A percentile compares a stretch with the other conserved stretches of the same genome.
Conservation (phyloP, 2,113 vertebrate genomes). For the Lynx canadensis region DNA sequence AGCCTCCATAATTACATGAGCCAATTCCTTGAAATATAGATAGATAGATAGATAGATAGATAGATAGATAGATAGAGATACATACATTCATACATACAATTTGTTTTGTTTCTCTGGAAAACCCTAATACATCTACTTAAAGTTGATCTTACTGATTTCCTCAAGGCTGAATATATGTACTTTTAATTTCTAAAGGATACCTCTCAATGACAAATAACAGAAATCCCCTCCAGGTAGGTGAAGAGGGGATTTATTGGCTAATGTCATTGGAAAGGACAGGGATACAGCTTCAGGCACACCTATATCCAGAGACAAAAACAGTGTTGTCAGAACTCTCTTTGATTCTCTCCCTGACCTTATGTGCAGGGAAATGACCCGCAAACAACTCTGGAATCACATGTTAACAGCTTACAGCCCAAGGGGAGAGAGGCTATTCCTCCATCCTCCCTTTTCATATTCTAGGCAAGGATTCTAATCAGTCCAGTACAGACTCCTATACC, state of each 20-base stretch:
- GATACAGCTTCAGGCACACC: neutral
- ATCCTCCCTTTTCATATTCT: neutral
- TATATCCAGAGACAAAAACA: neutral
- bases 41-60: neutral
- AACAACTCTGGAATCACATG: neutral
- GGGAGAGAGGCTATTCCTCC: neutral
- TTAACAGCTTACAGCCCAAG: neutral
- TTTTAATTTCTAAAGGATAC: slow-evolving; percentile 3
- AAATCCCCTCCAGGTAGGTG: neutral
- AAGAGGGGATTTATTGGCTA: neutral
- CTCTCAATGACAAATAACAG: slow-evolving; percentile 12
- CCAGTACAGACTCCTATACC: neutral
- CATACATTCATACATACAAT: neutral
- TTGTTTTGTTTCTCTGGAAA: neutral
- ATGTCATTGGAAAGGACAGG: neutral
- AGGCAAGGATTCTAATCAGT: neutral
- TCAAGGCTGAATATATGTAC: neutral
- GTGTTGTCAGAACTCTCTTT: neutral
- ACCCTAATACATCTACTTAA: neutral
- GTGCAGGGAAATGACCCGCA: neutral
- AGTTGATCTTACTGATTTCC: neutral
- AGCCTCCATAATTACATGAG: neutral
- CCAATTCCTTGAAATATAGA: neutral
- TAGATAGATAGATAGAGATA: neutral
- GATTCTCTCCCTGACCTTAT: neutral